phyloP scores from a whole-genome alignment of 2,888 invertebrate genomes.

The Sylvicola fuscatus region DNA sequence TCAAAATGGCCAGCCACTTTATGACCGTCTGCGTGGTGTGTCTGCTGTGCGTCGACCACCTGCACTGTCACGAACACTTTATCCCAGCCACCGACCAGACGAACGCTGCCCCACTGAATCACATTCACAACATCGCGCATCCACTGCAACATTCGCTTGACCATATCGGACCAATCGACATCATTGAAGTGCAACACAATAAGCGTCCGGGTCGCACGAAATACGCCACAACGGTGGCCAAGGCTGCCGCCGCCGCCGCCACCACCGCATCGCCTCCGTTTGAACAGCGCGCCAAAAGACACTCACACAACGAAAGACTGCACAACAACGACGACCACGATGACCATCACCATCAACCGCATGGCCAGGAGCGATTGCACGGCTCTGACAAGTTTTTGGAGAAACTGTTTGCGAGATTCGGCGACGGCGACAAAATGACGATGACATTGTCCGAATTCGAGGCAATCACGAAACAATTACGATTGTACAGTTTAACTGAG shows the following conservation, averaged over 20 bases:
- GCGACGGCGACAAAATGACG: constrained; percentile 35
- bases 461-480: constrained; percentile 37
- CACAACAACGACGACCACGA: constrained; percentile 7
- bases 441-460: constrained; percentile 47
- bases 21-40: constrained; percentile 71
- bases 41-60: constrained; percentile 54
- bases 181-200: neutral
- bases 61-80: constrained; percentile 17
- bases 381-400: constrained; percentile 29
- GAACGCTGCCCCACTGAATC: neutral
- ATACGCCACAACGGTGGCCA: constrained; percentile 7
- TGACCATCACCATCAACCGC: constrained; percentile 13
- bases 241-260: constrained; percentile 1
- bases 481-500: constrained; percentile 18
- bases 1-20: constrained; percentile 36
- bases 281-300: constrained; percentile 15
- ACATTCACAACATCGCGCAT: neutral
- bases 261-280: neutral
- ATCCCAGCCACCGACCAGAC: neutral
- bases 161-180: no score
- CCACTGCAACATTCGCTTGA: neutral
- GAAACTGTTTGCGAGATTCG: constrained; percentile 44
- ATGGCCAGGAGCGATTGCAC: constrained; percentile 6
- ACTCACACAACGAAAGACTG: constrained; percentile 12
- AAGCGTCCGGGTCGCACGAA: neutral